These are phyloP conservation scores for Leistus spinibarbis DNA, from an alignment of 2,888 invertebrate genomes.

Conservation along the genomic window DNA sequence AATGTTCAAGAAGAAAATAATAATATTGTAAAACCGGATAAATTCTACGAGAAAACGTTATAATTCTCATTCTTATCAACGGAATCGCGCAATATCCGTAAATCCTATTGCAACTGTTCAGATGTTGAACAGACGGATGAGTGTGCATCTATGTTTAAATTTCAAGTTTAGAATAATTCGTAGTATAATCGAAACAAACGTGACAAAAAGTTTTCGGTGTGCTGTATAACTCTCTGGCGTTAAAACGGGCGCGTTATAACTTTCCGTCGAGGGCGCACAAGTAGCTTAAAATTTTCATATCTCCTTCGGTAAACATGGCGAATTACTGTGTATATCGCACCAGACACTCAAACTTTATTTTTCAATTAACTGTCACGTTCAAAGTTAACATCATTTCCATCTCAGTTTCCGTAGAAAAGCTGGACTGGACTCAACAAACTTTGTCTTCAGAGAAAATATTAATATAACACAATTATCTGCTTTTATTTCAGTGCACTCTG, in stretches of 20 bases:
- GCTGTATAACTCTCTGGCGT: not conserved
- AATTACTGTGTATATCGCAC: constrained; percentile 27
- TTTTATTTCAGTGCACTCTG: too few species aligned
- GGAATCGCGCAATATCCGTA: too few species aligned
- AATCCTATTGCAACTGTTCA: too few species aligned
- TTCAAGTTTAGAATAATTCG: constrained; percentile 22
- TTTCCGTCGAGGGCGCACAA: not conserved
- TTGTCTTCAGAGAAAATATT: not conserved
- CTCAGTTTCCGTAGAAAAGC: not conserved
- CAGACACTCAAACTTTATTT: constrained; percentile 27
- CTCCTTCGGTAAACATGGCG: not conserved
- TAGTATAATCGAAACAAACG: constrained; percentile 1
- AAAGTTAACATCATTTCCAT: constrained; percentile 19
- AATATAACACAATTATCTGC: not conserved
- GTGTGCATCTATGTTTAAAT: constrained; percentile 21
- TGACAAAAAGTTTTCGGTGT: constrained; percentile 1
- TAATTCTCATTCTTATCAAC: too few species aligned
- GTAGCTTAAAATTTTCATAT: constrained; percentile 2
- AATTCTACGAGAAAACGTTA: too few species aligned
- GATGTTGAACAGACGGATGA: constrained; percentile 8
- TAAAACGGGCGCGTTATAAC: constrained; percentile 1
- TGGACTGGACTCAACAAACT: not conserved
- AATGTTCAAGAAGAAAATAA: too few species aligned
- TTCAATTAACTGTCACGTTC: constrained; percentile 34
- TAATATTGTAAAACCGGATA: too few species aligned